Evolutionary conservation across 2,797 vertebrate species (phyloP).

Genomic region (Rhinophrynus dorsalis): DNA sequence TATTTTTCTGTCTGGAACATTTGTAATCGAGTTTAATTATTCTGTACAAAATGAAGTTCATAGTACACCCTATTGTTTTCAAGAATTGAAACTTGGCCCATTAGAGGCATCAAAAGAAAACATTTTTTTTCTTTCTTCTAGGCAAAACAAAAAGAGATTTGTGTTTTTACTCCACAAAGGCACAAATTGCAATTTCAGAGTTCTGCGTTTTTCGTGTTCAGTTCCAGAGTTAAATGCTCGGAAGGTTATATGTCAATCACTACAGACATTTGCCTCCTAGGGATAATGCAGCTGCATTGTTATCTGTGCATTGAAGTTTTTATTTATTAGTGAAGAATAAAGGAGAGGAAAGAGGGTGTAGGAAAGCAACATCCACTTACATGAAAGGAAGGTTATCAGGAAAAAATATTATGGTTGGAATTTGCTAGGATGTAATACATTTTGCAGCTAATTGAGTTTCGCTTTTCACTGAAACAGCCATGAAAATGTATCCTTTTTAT

Average conservation of each 20-base stretch:
- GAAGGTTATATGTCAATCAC: not conserved
- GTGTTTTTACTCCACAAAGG: not conserved
- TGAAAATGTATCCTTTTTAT: too few relatives aligned
- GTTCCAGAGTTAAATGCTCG: not conserved
- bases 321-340: not conserved
- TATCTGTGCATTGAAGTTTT: not conserved
- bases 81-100: conserved; percentile 7
- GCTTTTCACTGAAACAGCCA: too few relatives aligned
- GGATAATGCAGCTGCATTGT: not conserved
- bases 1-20: conserved; percentile 29
- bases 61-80: conserved; percentile 24
- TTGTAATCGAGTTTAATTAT: conserved; percentile 40
- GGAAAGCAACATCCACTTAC: too few relatives aligned
- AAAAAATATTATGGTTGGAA: too few relatives aligned
- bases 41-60: conserved; percentile 34
- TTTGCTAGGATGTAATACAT: too few relatives aligned
- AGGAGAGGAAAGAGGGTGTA: not conserved
- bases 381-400: not conserved
- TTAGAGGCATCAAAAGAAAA: not conserved
- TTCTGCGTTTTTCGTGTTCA: not conserved
- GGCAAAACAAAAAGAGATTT: not conserved
- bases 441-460: too few relatives aligned
- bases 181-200: not conserved
- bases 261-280: not conserved
- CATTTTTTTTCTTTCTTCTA: not conserved